Percentiles rank a stretch among this genome's conserved stretches.
These are phyloP conservation scores for Formica selysi DNA, from an alignment of 1,140 invertebrate genomes.

Conservation along the genomic window DNA sequence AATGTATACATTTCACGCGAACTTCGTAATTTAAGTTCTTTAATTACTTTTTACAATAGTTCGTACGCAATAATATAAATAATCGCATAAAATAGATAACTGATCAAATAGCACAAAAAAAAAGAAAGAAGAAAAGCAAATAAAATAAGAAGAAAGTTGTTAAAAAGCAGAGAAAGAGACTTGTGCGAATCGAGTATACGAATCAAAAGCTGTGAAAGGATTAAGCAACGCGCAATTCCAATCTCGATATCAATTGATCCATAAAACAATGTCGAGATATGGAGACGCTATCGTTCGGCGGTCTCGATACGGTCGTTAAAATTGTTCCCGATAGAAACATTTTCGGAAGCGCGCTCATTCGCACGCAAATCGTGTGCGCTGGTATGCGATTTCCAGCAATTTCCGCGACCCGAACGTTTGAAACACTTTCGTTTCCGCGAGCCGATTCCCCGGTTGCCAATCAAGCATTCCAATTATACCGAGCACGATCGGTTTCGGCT, in stretches of 20 bases:
- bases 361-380: conserved; percentile 38
- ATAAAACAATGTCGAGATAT: neutral
- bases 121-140: neutral
- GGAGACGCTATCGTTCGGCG: neutral
- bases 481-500: neutral
- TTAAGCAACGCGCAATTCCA: conserved; percentile 38
- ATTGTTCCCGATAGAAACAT: conserved; percentile 11
- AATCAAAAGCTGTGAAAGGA: neutral
- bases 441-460: conserved; percentile 55
- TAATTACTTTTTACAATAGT: neutral
- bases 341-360: conserved; percentile 42
- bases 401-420: conserved; percentile 15
- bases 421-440: conserved; percentile 47
- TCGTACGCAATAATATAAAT: neutral
- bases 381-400: conserved; percentile 25
- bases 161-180: neutral
- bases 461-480: conserved; percentile 41
- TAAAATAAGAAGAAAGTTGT: neutral
- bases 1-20: neutral
- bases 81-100: neutral
- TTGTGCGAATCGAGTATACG: neutral
- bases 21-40: neutral
- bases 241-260: conserved; percentile 52
- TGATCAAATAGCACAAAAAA: neutral
- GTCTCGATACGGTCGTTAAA: conserved; percentile 20